A percentile compares a stretch with the other conserved stretches of the same genome.
These are phyloP conservation scores for Leuctra nigra DNA, from an alignment of 2,888 invertebrate genomes.

Conservation along the genomic window DNA sequence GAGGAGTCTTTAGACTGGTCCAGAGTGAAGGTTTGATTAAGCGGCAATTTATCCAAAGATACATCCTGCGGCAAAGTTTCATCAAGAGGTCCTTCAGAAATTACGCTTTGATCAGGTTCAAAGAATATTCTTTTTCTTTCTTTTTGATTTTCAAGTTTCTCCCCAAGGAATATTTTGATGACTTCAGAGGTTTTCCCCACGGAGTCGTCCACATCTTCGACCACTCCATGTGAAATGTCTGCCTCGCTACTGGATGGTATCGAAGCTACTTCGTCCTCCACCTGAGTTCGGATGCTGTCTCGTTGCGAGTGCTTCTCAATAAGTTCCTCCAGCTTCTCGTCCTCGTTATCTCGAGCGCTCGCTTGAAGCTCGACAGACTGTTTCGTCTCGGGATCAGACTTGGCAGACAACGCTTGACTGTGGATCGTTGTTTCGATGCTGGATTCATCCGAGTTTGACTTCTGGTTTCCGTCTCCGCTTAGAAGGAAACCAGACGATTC, in stretches of 20 bases:
- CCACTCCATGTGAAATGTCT: background rate
- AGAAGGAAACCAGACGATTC: background rate
- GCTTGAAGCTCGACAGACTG: background rate
- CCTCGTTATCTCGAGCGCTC: background rate
- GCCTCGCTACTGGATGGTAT: background rate
- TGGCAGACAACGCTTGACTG: constrained; percentile 6
- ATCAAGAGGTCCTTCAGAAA: background rate
- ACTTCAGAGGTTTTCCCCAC: background rate
- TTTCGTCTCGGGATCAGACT: constrained; percentile 2
- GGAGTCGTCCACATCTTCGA: constrained; percentile 6
- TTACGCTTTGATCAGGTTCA: background rate
- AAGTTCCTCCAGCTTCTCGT: background rate
- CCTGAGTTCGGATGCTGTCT: background rate
- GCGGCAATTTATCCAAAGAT: background rate
- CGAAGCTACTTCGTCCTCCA: background rate
- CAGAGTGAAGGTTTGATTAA: background rate
- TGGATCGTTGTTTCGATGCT: constrained; percentile 27
- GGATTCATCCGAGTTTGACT: constrained; percentile 27
- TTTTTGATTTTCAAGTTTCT: background rate
- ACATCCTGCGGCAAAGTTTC: background rate
- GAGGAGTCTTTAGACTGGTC: background rate
- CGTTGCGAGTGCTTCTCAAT: background rate
- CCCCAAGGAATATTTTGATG: constrained; percentile 1
- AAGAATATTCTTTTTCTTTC: too few relatives aligned
- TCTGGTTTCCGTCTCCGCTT: constrained; percentile 21